Percentiles rank a stretch among this genome's conserved stretches.
Evolutionary conservation across 2,888 invertebrate species (phyloP).

Genomic region (Tinea semifulvella): DNA sequence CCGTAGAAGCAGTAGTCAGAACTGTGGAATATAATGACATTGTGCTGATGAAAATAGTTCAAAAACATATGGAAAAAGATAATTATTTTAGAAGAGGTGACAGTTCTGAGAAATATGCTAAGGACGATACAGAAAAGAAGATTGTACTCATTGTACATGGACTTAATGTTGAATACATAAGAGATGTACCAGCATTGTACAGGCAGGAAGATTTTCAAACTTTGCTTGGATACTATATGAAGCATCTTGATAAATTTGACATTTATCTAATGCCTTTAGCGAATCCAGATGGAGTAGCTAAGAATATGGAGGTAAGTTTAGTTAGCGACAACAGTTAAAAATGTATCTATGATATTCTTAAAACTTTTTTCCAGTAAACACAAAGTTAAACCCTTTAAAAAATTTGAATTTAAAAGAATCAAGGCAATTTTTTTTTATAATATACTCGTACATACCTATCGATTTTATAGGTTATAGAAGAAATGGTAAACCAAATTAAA

Average conservation of each 20-base stretch:
- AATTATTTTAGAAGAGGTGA: constrained; percentile 30
- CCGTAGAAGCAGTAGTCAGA: constrained; percentile 31
- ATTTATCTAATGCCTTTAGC: constrained; percentile 49
- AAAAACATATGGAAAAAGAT: constrained; percentile 17
- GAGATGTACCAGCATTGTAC: constrained; percentile 23
- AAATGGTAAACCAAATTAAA: too few relatives aligned
- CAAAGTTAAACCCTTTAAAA: too few relatives aligned
- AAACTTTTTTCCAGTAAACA: too few relatives aligned
- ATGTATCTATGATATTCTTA: too few relatives aligned
- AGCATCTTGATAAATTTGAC: constrained; percentile 44
- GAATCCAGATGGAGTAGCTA: constrained; percentile 43
- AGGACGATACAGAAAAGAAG: constrained; percentile 39
- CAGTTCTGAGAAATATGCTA: constrained; percentile 24
- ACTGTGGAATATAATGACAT: constrained; percentile 46
- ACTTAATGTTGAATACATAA: constrained; percentile 36
- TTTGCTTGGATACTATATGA: constrained; percentile 34
- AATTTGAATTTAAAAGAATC: too few relatives aligned
- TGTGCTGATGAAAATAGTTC: constrained; percentile 32
- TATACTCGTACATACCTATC: too few relatives aligned
- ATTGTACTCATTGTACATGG: constrained; percentile 51
- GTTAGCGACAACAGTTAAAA: too few relatives aligned
- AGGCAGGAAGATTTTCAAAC: constrained; percentile 19
- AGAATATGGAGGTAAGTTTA: background rate
- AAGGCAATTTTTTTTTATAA: too few relatives aligned
- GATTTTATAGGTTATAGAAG: too few relatives aligned